Percentiles rank a stretch among this genome's conserved stretches.
Conservation (phyloP, 2,113 vertebrate genomes). For the Paramormyrops kingsleyae region DNA sequence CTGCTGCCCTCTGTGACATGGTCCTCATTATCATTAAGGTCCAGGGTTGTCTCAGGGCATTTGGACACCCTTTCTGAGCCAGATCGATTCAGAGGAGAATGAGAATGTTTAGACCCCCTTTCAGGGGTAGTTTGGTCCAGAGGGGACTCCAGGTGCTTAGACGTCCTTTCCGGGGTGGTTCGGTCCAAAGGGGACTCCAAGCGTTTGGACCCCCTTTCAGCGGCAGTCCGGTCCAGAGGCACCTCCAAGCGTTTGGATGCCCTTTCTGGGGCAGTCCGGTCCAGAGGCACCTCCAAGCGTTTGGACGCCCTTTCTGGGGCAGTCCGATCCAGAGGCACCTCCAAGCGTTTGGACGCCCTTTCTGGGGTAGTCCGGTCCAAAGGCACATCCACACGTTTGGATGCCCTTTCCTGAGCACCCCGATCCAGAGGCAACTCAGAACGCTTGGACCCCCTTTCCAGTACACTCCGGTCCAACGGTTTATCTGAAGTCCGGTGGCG, state of each 20-base stretch:
- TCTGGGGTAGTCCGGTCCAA: constrained; percentile 37
- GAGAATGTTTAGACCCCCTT: constrained; percentile 49
- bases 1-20: constrained; percentile 68
- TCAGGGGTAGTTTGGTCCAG: constrained; percentile 40
- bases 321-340: constrained; percentile 42
- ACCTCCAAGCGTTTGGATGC: constrained; percentile 43
- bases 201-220: constrained; percentile 28
- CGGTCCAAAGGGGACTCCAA: constrained; percentile 49
- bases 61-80: constrained; percentile 49
- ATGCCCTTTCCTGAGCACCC: constrained; percentile 56
- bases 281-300: constrained; percentile 57
- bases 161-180: not conserved
- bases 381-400: constrained; percentile 58
- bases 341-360: constrained; percentile 39
- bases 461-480: constrained; percentile 48
- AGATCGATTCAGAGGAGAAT: constrained; percentile 72
- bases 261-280: constrained; percentile 60
- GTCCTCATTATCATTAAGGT: constrained; percentile 80
- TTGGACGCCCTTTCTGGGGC: not conserved
- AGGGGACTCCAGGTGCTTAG: not conserved
- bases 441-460: constrained; percentile 48
- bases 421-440: constrained; percentile 68
- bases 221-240: constrained; percentile 36
- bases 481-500: constrained; percentile 53
- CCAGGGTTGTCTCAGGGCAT: constrained; percentile 61